Conservation (phyloP, 1,140 invertebrate species). For the Pseudomyrmex flavicornis region DNA sequence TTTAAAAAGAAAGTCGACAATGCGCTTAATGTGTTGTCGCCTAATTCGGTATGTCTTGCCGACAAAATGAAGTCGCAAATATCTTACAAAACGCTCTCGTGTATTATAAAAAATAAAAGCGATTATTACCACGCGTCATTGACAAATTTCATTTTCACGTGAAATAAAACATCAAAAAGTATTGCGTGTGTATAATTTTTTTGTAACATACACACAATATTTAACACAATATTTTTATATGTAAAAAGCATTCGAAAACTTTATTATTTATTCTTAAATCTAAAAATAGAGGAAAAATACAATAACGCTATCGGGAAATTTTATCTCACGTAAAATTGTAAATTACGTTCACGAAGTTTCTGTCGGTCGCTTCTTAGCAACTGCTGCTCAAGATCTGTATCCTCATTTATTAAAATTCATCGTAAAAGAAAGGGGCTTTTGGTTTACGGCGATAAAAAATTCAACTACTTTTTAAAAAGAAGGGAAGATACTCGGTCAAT, state of each 20-base stretch:
- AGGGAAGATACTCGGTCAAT: constrained; percentile 35
- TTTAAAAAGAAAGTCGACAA: constrained; percentile 53
- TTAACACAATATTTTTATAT: too few relatives aligned
- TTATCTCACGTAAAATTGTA: neutral
- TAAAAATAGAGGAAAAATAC: too few relatives aligned
- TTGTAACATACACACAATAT: too few relatives aligned
- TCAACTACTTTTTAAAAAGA: constrained; percentile 48
- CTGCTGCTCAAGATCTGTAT: constrained; percentile 11
- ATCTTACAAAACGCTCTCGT: neutral
- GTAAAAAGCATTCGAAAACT: too few relatives aligned
- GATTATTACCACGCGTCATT: neutral
- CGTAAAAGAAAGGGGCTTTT: constrained; percentile 28
- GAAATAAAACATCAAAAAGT: too few relatives aligned
- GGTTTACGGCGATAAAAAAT: constrained; percentile 39
- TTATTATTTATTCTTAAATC: too few relatives aligned
- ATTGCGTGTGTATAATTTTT: too few relatives aligned
- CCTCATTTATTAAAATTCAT: constrained; percentile 50
- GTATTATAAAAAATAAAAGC: neutral
- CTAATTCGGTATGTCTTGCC: constrained; percentile 6
- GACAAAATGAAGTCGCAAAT: neutral
- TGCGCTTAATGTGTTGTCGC: constrained; percentile 25
- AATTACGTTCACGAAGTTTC: constrained; percentile 9
- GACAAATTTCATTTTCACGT: neutral
- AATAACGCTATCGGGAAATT: too few relatives aligned
- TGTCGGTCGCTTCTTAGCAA: neutral